These are phyloP conservation scores for Montipora capricornis DNA, from an alignment of 64 coral and sea anemone species.

Conservation along the genomic window DNA sequence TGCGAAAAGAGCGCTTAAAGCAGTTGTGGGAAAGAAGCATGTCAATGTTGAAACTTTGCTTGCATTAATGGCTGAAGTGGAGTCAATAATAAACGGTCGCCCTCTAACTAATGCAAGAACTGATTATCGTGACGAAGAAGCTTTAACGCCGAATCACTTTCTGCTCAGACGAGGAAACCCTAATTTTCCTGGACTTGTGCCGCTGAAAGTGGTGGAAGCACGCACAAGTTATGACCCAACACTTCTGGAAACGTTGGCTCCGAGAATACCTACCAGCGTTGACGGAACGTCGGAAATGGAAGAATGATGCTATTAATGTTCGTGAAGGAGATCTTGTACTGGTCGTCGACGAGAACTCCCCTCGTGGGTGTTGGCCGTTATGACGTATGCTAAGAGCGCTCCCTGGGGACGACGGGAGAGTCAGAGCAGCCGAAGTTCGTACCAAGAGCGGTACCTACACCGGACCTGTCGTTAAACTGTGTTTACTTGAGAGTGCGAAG, in stretches of 20 bases:
- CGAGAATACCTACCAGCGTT: conserved; percentile 55
- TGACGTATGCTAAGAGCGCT: background rate
- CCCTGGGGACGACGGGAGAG: conserved; percentile 41
- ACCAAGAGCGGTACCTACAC: conserved; percentile 43
- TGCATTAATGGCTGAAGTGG: conserved; percentile 66
- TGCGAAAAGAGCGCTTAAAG: conserved; percentile 40
- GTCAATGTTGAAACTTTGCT: conserved; percentile 62
- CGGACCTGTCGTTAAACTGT: conserved; percentile 48
- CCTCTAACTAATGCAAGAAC: conserved; percentile 66
- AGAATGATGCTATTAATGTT: conserved; percentile 20
- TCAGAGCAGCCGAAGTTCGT: conserved; percentile 30
- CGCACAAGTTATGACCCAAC: conserved; percentile 61
- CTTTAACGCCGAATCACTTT: conserved; percentile 73
- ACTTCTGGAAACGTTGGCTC: conserved; percentile 77
- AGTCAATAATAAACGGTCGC: conserved; percentile 61
- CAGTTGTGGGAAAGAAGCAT: conserved; percentile 35
- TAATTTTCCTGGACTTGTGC: conserved; percentile 52
- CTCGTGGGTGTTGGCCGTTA: conserved; percentile 39
- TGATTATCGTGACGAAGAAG: conserved; percentile 59
- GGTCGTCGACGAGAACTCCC: conserved; percentile 54
- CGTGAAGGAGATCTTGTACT: conserved; percentile 60
- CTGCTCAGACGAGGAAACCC: conserved; percentile 65
- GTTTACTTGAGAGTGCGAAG: conserved; percentile 26
- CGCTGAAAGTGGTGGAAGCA: conserved; percentile 69
- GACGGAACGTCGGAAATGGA: conserved; percentile 33